Evolutionary conservation across 2,113 vertebrate genomes (phyloP), one percentile per base, ranked within the genome.

Genomic region (Bambusicola thoracicus): DNA sequence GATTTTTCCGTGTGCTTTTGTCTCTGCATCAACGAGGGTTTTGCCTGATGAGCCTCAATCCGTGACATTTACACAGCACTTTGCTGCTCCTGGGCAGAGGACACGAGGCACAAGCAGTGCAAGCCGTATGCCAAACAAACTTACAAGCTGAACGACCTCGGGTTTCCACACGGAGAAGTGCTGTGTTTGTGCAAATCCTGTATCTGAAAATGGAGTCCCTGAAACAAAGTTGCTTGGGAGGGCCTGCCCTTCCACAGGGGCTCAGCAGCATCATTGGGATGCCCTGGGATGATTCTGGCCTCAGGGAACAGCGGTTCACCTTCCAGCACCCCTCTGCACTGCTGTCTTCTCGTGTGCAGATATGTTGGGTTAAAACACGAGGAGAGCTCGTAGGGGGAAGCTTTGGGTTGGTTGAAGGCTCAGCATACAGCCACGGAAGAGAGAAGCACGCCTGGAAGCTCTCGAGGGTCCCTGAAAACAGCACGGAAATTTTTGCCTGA

Each of bases 381-480:
- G 44, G 40, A 58, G 34, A 84, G 8, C 30, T 40, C 43, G 15
- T 0, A 25, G 58, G 3, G 62, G 24, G 11, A 82, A 85, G 73
- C 22, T 72, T 29, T 3, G 27, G 18, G 27, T 61, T 53, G 43
- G 51, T 34, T 19, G 36, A 32, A 62, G 11, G 32, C 36, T 81
- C 58, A 44, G 61, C 81, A 53, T 29, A 27, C 0, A 16, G 8
- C 34, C 49, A 51, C 5, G 0, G 30, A 51, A 85, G 41, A 85
- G 34, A 68, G 84, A 94, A 89, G 85, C n/a, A 21, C 0, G 9
- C 81, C 84, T 93, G 74, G 74, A 91, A 94, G 77, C n/a, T 43
- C 85, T 77, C 5, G 41, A 94, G 67, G 67, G 40, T 59, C 38
- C 81, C 94, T 78, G 81, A 61, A 81, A 94, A 69, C 73, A 89